Conservation (phyloP, 2,888 invertebrate species). For the Sesia bembeciformis region DNA sequence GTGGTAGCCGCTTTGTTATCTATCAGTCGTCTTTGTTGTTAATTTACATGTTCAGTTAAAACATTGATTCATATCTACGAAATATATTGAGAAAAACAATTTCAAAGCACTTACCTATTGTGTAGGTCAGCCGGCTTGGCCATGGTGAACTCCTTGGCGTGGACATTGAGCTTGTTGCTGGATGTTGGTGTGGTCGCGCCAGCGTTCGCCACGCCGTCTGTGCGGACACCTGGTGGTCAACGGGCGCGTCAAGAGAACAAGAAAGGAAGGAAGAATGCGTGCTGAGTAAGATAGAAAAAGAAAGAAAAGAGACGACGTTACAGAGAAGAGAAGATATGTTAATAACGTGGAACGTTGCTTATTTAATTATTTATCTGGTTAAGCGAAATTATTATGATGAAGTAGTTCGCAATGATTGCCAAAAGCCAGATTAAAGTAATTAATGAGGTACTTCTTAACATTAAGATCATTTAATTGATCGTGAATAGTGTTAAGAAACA, state of each 20-base stretch:
- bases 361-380: too few relatives aligned
- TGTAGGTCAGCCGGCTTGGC: conserved; percentile 75
- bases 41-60: too few relatives aligned
- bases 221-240: conserved; percentile 76
- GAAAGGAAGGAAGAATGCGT: conserved; percentile 1
- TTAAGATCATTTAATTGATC: too few relatives aligned
- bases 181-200: conserved; percentile 43
- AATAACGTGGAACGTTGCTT: background rate
- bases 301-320: conserved; percentile 11
- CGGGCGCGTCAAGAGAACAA: conserved; percentile 65
- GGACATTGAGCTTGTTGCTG: conserved; percentile 84
- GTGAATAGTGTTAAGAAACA: too few relatives aligned
- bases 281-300: background rate
- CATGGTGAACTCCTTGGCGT: conserved; percentile 93
- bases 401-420: too few relatives aligned
- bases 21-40: too few relatives aligned
- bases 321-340: conserved; percentile 2
- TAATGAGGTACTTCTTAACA: too few relatives aligned
- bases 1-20: too few relatives aligned
- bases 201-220: conserved; percentile 69
- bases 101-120: conserved; percentile 51
- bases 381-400: too few relatives aligned
- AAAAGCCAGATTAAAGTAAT: too few relatives aligned
- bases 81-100: background rate
- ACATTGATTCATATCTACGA: too few relatives aligned